Conservation (phyloP, 2,797 vertebrate species). For the Myiotriccus ornatus region DNA sequence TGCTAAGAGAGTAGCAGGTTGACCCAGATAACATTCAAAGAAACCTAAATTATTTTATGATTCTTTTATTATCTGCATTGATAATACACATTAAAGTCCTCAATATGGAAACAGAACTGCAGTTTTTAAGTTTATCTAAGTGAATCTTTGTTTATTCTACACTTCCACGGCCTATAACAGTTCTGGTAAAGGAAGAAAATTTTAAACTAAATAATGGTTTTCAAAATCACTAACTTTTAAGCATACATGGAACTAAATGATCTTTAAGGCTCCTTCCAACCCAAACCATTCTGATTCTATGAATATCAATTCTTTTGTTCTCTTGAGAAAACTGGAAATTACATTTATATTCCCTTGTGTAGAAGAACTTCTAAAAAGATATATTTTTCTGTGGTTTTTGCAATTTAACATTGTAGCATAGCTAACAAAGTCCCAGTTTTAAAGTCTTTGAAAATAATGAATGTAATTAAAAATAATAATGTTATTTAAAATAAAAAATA, state of each 20-base stretch:
- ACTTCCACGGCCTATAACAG: not conserved
- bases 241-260: not conserved
- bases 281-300: not conserved
- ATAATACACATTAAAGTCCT: not conserved
- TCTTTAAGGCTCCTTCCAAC: not conserved
- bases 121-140: not conserved
- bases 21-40: not conserved
- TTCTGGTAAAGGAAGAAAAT: not conserved
- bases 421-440: not conserved
- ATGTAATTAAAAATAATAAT: not conserved
- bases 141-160: not conserved
- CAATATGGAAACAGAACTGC: not conserved
- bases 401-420: not conserved
- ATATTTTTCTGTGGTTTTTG: not conserved
- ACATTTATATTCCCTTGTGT: not conserved
- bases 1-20: not conserved
- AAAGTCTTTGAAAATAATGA: not conserved
- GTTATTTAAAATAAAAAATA: not conserved
- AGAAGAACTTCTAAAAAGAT: not conserved
- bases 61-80: not conserved
- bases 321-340: not conserved
- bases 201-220: not conserved
- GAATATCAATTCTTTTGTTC: not conserved
- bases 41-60: not conserved
- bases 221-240: not conserved